A percentile compares a stretch with the other conserved stretches of the same genome.
phyloP scores from a whole-genome alignment of 2,797 vertebrate species.

The Pipistrellus pipistrellus region DNA sequence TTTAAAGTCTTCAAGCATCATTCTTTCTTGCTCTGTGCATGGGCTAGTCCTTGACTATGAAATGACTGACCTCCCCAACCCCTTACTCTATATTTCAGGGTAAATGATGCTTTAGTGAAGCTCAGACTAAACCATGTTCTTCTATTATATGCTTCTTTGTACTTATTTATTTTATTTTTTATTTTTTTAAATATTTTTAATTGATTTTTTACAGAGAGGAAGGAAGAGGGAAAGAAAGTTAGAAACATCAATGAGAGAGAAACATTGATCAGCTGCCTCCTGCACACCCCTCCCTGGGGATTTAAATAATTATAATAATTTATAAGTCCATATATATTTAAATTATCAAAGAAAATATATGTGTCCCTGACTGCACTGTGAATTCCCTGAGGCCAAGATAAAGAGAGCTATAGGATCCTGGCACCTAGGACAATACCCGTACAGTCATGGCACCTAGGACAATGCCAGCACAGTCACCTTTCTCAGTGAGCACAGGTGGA shows the following conservation, averaged over 20 bases:
- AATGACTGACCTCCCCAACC: neutral
- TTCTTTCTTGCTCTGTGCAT: neutral
- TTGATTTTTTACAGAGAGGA: too few species aligned
- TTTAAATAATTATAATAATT: neutral
- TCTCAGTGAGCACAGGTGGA: neutral
- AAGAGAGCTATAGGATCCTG: neutral
- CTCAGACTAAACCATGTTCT: neutral
- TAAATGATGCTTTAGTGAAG: neutral
- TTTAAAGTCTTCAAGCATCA: neutral
- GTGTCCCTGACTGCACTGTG: neutral
- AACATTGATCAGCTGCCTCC: too few species aligned
- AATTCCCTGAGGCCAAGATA: neutral
- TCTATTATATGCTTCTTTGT: neutral
- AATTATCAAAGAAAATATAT: neutral
- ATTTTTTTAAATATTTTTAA: too few species aligned
- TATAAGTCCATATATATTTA: neutral
- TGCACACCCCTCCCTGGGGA: too few species aligned
- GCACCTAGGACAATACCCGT: accelerated
- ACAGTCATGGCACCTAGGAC: neutral
- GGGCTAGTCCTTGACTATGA: neutral
- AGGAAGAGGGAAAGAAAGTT: too few species aligned
- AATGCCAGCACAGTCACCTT: neutral
- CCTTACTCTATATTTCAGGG: neutral
- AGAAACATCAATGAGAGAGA: too few species aligned
- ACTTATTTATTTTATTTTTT: neutral